A percentile compares a stretch with the other conserved stretches of the same genome.
Conservation (phyloP, 2,888 invertebrate species). For the Conops quadrifasciatus region DNA sequence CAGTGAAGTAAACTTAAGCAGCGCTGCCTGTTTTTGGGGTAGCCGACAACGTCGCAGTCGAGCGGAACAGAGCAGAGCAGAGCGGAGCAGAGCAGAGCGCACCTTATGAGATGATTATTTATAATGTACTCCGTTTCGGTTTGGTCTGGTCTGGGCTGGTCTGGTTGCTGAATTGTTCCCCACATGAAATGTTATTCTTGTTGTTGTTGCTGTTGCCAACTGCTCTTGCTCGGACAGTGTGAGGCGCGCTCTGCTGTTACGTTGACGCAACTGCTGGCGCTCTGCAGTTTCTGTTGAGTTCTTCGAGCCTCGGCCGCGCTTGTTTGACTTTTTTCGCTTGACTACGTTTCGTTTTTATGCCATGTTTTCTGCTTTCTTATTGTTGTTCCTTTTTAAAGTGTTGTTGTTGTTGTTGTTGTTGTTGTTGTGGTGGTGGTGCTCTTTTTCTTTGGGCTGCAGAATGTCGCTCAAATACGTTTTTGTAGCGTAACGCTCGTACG, state of each 20-base stretch:
- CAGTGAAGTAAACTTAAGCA: slow-evolving; percentile 12
- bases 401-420: slow-evolving; percentile 31
- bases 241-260: not conserved
- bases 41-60: slow-evolving; percentile 12
- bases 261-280: not conserved
- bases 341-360: slow-evolving; percentile 23
- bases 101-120: slow-evolving; percentile 63
- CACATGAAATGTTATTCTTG: not conserved
- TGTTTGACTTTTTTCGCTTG: slow-evolving; percentile 21
- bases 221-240: slow-evolving; percentile 19
- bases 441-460: slow-evolving; percentile 23
- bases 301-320: not conserved
- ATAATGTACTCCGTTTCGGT: slow-evolving; percentile 49
- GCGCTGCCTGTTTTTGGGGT: not conserved
- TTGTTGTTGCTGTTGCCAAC: not conserved
- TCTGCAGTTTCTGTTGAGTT: slow-evolving; percentile 1
- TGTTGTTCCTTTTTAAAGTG: not conserved
- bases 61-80: slow-evolving; percentile 11
- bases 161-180: not conserved
- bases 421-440: slow-evolving; percentile 32
- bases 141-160: slow-evolving; percentile 9
- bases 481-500: slow-evolving; percentile 12
- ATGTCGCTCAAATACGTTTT: slow-evolving; percentile 26
- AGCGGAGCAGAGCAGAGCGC: slow-evolving; percentile 45
- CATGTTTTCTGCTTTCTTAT: slow-evolving; percentile 19